These are phyloP conservation scores for Zootermopsis nevadensis DNA, from an alignment of 2,888 invertebrate genomes.

Conservation along the genomic window DNA sequence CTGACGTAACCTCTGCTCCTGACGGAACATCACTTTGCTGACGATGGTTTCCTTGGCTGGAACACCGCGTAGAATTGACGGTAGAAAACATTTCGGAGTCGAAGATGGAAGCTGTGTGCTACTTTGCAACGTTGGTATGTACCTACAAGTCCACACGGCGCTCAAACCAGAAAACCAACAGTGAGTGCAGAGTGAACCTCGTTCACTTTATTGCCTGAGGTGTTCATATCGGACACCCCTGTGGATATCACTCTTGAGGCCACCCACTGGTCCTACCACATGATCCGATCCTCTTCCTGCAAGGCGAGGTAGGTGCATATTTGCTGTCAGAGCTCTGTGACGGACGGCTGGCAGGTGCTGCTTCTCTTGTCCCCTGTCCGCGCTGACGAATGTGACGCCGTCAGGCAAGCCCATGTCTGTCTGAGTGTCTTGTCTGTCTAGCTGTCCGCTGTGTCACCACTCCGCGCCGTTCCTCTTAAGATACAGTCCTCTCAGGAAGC, in stretches of 20 bases:
- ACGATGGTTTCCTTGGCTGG: too few species aligned
- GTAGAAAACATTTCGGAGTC: too few species aligned
- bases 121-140: too few species aligned
- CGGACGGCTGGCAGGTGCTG: constrained; percentile 51
- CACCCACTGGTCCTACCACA: constrained; percentile 21
- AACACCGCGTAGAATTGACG: too few species aligned
- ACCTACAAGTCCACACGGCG: too few species aligned
- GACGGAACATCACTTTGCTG: too few species aligned
- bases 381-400: constrained; percentile 49
- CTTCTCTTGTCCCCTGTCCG: constrained; percentile 46
- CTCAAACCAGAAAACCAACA: too few species aligned
- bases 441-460: constrained; percentile 3
- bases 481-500: neutral
- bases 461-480: neutral
- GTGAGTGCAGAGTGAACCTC: too few species aligned
- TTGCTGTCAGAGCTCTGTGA: constrained; percentile 45
- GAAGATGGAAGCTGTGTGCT: too few species aligned
- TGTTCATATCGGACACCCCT: neutral
- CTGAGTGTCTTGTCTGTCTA: constrained; percentile 45
- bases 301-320: constrained; percentile 27
- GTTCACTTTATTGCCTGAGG: neutral
- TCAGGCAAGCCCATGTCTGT: constrained; percentile 45
- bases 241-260: neutral
- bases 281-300: neutral
- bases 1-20: too few species aligned